These are phyloP conservation scores for Puffinus mauretanicus DNA, from an alignment of 2,113 vertebrate species.

Conservation along the genomic window DNA sequence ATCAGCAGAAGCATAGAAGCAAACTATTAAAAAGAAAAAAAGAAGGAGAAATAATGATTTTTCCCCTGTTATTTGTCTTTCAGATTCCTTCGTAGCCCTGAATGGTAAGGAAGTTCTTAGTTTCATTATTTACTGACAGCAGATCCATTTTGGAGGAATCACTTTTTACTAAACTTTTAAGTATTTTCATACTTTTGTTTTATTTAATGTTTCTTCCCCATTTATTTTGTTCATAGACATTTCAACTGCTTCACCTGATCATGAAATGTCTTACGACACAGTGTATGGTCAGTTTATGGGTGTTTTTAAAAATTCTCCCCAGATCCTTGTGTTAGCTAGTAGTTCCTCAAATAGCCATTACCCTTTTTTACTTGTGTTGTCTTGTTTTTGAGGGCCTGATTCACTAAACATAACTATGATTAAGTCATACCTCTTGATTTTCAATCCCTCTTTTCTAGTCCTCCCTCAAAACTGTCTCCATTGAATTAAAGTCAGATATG, in stretches of 20 bases:
- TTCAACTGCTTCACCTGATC: constrained; percentile 86
- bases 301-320: constrained; percentile 51
- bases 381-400: constrained; percentile 65
- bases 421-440: not conserved
- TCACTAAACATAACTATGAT: constrained; percentile 72
- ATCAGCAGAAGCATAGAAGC: not conserved
- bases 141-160: constrained; percentile 56
- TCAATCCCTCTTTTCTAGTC: not conserved
- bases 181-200: constrained; percentile 53
- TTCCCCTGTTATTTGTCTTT: constrained; percentile 74
- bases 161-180: constrained; percentile 46
- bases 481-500: not conserved
- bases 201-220: constrained; percentile 68
- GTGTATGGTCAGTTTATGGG: constrained; percentile 80
- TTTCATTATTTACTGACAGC: constrained; percentile 56
- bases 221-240: constrained; percentile 87
- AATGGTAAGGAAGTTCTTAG: constrained; percentile 87
- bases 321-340: constrained; percentile 54
- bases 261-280: constrained; percentile 85
- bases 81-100: constrained; percentile 96
- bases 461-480: not conserved
- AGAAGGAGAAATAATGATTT: constrained; percentile 63
- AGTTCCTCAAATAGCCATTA: constrained; percentile 50
- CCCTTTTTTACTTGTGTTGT: constrained; percentile 13
- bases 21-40: not conserved